These are phyloP conservation scores for Aphaenogaster rudis DNA, from an alignment of 1,140 invertebrate species.

Conservation along the genomic window DNA sequence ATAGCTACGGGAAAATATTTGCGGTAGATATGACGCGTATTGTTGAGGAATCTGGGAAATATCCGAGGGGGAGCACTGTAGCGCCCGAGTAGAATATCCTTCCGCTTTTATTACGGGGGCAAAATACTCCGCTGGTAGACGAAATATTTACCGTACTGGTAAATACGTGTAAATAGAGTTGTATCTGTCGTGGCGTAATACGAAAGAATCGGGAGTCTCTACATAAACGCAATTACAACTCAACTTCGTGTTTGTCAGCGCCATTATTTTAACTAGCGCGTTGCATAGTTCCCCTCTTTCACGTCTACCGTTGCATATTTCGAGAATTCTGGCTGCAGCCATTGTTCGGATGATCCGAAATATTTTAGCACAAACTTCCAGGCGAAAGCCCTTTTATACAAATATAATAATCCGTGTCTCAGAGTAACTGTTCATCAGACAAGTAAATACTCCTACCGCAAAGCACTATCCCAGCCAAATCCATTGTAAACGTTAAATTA, in stretches of 20 bases:
- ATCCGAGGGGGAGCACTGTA: not conserved
- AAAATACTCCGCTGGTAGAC: not conserved
- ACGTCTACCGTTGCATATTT: not conserved
- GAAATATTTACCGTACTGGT: constrained; percentile 14
- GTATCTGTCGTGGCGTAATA: not conserved
- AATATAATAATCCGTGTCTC: constrained; percentile 1
- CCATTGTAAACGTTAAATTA: not conserved
- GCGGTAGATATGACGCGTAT: constrained; percentile 28
- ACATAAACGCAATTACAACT: constrained; percentile 34
- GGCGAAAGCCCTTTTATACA: not conserved
- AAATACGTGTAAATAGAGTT: constrained; percentile 34
- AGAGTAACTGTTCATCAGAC: constrained; percentile 3
- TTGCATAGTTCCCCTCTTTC: constrained; percentile 3
- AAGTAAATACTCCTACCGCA: not conserved
- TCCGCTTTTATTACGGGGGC: constrained; percentile 19
- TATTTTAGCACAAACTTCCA: constrained; percentile 10
- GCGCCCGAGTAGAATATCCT: constrained; percentile 6
- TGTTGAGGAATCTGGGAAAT: constrained; percentile 22
- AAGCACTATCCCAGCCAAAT: not conserved
- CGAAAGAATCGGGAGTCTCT: not conserved
- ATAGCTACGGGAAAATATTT: constrained; percentile 43
- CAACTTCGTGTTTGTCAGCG: not conserved
- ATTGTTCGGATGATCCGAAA: constrained; percentile 32
- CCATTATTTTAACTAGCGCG: constrained; percentile 12
- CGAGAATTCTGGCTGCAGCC: not conserved